Evolutionary conservation across 1,140 invertebrate species (phyloP).

Genomic region (Protaetia brevitarsis): DNA sequence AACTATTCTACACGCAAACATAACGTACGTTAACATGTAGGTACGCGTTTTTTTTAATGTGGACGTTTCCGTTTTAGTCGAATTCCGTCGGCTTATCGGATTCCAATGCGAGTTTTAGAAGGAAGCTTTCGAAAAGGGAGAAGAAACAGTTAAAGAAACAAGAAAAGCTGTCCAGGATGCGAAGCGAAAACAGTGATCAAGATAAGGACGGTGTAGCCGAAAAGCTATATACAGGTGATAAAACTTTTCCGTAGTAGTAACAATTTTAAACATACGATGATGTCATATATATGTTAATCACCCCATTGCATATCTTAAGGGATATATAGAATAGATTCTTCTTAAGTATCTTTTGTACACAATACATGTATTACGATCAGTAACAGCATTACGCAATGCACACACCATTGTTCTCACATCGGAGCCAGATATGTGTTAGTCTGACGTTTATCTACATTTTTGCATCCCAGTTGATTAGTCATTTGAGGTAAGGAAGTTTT

Average conservation of each 20-base stretch:
- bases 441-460: too few relatives aligned
- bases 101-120: slow-evolving; percentile 66
- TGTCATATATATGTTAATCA: too few relatives aligned
- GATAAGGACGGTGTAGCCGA: slow-evolving; percentile 87
- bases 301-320: too few relatives aligned
- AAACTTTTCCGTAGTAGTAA: background rate
- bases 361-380: too few relatives aligned
- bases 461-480: too few relatives aligned
- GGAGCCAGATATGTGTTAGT: too few relatives aligned
- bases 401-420: too few relatives aligned
- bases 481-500: too few relatives aligned
- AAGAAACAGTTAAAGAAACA: slow-evolving; percentile 98
- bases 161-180: slow-evolving; percentile 83
- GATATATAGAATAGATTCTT: too few relatives aligned
- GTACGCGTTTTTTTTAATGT: background rate
- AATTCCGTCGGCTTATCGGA: slow-evolving; percentile 59
- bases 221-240: slow-evolving; percentile 82
- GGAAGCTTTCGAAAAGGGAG: slow-evolving; percentile 97
- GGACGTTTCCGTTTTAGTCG: slow-evolving; percentile 46
- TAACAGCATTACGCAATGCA: too few relatives aligned
- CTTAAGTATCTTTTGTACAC: too few relatives aligned
- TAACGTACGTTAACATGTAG: background rate
- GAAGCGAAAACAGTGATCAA: slow-evolving; percentile 72
- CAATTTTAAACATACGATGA: background rate
- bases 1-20: background rate